Percentiles rank a stretch among this genome's conserved stretches.
Evolutionary conservation across 1,140 invertebrate species (phyloP).

Genomic region (Nephotettix cincticeps): DNA sequence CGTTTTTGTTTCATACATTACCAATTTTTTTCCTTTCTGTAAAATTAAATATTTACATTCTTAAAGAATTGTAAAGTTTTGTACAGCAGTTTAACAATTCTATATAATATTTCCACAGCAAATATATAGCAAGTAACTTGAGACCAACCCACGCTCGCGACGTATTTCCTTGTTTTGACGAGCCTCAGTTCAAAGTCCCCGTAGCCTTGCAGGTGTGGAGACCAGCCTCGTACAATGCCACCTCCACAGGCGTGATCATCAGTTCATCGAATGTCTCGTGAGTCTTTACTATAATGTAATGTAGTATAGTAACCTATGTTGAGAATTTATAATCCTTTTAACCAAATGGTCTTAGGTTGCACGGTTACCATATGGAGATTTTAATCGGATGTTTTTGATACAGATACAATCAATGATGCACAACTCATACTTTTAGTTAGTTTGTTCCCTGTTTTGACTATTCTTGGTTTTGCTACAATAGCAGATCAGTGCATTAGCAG

Average conservation of each 20-base stretch:
- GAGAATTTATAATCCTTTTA: background rate
- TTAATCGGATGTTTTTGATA: background rate
- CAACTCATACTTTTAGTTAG: background rate
- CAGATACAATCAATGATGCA: background rate
- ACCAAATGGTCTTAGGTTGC: background rate
- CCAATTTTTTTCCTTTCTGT: too few relatives aligned
- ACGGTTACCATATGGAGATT: background rate
- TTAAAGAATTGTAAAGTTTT: too few relatives aligned
- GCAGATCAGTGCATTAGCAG: too few relatives aligned
- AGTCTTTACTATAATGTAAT: too few relatives aligned
- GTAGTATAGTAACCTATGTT: too few relatives aligned
- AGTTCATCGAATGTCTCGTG: too few relatives aligned
- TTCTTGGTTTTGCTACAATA: too few relatives aligned
- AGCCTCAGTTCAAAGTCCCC: slow-evolving; percentile 59
- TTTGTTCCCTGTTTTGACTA: too few relatives aligned
- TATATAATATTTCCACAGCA: slow-evolving; percentile 5
- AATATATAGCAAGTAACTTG: slow-evolving; percentile 53
- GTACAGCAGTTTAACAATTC: too few relatives aligned
- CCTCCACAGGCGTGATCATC: too few relatives aligned
- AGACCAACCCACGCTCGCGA: slow-evolving; percentile 58
- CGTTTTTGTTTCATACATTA: too few relatives aligned
- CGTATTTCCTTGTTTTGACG: slow-evolving; percentile 69
- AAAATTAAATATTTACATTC: too few relatives aligned
- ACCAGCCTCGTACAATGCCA: background rate
- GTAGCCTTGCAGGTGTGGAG: slow-evolving; percentile 43